phyloP scores from a whole-genome alignment of 2,113 vertebrate genomes.

The Petroica traversi region DNA sequence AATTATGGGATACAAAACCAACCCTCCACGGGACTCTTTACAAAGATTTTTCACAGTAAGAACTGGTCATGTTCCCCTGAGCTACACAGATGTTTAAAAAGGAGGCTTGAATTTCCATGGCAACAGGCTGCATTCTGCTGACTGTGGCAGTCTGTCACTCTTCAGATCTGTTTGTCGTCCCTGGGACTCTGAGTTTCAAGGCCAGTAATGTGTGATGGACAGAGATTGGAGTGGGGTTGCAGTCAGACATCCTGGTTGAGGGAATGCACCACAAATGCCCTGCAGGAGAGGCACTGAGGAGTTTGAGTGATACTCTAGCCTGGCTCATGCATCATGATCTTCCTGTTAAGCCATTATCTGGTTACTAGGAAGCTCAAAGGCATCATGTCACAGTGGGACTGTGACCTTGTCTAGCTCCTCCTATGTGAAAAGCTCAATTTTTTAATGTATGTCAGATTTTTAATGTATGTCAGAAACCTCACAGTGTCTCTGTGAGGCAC shows the following conservation, averaged over 20 bases:
- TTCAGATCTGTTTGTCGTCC: conserved; percentile 3
- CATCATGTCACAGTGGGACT: background rate
- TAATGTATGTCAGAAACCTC: too few species aligned
- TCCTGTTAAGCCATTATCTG: background rate
- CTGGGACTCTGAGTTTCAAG: background rate
- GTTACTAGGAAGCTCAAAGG: background rate
- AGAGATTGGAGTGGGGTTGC: background rate
- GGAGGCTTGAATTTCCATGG: conserved; percentile 60
- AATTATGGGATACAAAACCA: conserved; percentile 21
- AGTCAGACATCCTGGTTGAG: background rate
- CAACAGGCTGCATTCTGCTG: conserved; percentile 58
- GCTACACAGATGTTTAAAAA: conserved; percentile 23
- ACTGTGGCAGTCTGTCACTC: conserved; percentile 15
- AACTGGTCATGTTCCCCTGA: background rate
- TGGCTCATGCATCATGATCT: background rate
- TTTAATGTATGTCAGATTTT: too few species aligned
- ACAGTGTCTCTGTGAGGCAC: background rate
- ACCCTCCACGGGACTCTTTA: background rate
- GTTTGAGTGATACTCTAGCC: background rate
- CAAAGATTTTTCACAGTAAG: conserved; percentile 1
- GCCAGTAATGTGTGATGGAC: conserved; percentile 5
- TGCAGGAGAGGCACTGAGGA: background rate
- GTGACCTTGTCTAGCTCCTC: background rate
- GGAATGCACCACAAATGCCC: background rate
- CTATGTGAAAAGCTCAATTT: background rate